Evolutionary conservation across 2,888 invertebrate genomes (phyloP).

Genomic region (Drosophila falleni): DNA sequence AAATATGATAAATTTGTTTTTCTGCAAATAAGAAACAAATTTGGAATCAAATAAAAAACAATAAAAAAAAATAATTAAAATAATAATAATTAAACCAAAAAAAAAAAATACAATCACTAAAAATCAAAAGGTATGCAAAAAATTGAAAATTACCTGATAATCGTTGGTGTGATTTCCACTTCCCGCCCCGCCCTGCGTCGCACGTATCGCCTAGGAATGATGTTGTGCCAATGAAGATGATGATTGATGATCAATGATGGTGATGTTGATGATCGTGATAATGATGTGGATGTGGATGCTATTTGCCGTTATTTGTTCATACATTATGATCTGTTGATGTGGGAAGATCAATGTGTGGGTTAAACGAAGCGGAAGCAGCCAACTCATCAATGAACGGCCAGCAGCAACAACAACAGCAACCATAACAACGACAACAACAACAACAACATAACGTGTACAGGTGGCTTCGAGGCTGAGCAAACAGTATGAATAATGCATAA

Average conservation of each 20-base stretch:
- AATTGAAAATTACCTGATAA: constrained; percentile 75
- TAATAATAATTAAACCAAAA: constrained; percentile 24
- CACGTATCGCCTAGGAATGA: constrained; percentile 65
- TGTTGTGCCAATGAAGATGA: constrained; percentile 57
- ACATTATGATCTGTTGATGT: constrained; percentile 54
- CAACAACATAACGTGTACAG: constrained; percentile 54
- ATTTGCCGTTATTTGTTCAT: constrained; percentile 41
- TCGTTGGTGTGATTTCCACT: constrained; percentile 81
- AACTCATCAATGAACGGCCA: constrained; percentile 17
- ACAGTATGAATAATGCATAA: constrained; percentile 84
- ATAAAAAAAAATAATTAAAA: constrained; percentile 23
- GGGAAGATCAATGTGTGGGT: constrained; percentile 47
- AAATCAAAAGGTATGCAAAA: constrained; percentile 69
- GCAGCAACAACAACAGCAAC: constrained; percentile 40
- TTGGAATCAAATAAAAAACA: constrained; percentile 59
- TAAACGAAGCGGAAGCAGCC: constrained; percentile 25
- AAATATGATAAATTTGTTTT: constrained; percentile 69
- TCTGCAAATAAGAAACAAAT: constrained; percentile 75
- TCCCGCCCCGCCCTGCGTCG: constrained; percentile 72
- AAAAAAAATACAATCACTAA: constrained; percentile 39
- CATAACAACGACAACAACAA: constrained; percentile 35
- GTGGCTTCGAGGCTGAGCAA: constrained; percentile 79
- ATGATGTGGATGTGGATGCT: constrained; percentile 47
- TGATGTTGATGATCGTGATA: constrained; percentile 44
- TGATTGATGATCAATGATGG: constrained; percentile 47